Evolutionary conservation across 1,140 invertebrate genomes (phyloP).

Genomic region (Megathymus violae): DNA sequence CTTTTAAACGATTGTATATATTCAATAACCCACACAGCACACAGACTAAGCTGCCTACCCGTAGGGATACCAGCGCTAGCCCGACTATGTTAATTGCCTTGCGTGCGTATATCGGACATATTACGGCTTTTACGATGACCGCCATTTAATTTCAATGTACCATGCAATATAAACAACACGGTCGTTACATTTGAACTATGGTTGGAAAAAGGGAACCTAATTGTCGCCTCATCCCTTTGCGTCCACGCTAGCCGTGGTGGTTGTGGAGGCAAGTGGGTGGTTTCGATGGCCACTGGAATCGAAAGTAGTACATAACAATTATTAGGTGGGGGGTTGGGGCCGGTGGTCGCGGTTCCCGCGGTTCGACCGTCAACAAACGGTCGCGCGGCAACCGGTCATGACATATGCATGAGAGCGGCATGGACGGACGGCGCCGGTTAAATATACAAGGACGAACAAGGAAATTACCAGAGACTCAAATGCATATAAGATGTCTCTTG

Average conservation of each 20-base stretch:
- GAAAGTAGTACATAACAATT: slow-evolving; percentile 79
- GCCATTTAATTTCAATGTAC: slow-evolving; percentile 69
- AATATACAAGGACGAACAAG: slow-evolving; percentile 78
- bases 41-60: slow-evolving; percentile 22
- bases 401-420: slow-evolving; percentile 80
- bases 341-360: slow-evolving; percentile 72
- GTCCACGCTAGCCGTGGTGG: slow-evolving; percentile 36
- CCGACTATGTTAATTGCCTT: slow-evolving; percentile 56
- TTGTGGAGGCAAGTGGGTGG: slow-evolving; percentile 49
- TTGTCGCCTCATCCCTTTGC: slow-evolving; percentile 73
- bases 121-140: slow-evolving; percentile 67
- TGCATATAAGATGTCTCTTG: slow-evolving; percentile 75
- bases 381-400: slow-evolving; percentile 80
- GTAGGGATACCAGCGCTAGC: slow-evolving; percentile 59
- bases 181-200: slow-evolving; percentile 60
- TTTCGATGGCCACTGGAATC: slow-evolving; percentile 66
- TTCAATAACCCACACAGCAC: slow-evolving; percentile 51
- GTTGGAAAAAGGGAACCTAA: slow-evolving; percentile 73
- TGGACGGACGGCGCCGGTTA: slow-evolving; percentile 66
- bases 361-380: slow-evolving; percentile 79
- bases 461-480: slow-evolving; percentile 78
- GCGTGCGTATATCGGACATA: slow-evolving; percentile 65
- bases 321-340: slow-evolving; percentile 67
- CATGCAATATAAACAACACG: slow-evolving; percentile 67
- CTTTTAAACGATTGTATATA: slow-evolving; percentile 46